Percentiles rank a stretch among this genome's conserved stretches.
phyloP scores from a whole-genome alignment of 2,797 vertebrate species.

The Coccyzus lansbergi region DNA sequence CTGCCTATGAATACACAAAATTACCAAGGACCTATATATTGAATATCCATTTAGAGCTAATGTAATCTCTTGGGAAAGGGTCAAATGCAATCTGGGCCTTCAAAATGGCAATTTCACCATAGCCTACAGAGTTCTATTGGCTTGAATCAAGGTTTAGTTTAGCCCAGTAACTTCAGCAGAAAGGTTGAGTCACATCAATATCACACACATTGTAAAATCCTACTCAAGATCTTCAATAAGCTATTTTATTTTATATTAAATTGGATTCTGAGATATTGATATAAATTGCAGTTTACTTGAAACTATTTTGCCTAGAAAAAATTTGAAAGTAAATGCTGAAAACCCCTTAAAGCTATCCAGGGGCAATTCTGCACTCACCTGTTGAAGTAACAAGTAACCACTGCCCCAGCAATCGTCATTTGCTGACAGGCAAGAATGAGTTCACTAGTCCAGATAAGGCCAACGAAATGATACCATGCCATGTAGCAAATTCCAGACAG shows the following conservation, averaged over 20 bases:
- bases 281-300: neutral
- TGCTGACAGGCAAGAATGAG: constrained; percentile 83
- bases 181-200: neutral
- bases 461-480: constrained; percentile 83
- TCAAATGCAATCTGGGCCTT: neutral
- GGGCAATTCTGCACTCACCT: constrained; percentile 69
- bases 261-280: neutral
- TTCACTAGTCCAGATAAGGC: constrained; percentile 83
- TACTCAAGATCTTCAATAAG: neutral
- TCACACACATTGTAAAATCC: neutral
- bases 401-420: constrained; percentile 75
- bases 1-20: neutral
- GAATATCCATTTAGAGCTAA: neutral
- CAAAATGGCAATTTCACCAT: neutral
- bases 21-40: neutral
- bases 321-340: neutral
- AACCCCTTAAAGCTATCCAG: neutral
- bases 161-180: neutral
- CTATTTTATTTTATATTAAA: neutral
- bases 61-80: neutral
- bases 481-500: constrained; percentile 76
- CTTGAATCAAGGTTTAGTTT: neutral
- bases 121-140: neutral
- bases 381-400: constrained; percentile 79
- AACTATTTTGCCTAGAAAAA: neutral